Evolutionary conservation across 2,113 vertebrate species (phyloP).

Genomic region (Malaclemys terrapin): DNA sequence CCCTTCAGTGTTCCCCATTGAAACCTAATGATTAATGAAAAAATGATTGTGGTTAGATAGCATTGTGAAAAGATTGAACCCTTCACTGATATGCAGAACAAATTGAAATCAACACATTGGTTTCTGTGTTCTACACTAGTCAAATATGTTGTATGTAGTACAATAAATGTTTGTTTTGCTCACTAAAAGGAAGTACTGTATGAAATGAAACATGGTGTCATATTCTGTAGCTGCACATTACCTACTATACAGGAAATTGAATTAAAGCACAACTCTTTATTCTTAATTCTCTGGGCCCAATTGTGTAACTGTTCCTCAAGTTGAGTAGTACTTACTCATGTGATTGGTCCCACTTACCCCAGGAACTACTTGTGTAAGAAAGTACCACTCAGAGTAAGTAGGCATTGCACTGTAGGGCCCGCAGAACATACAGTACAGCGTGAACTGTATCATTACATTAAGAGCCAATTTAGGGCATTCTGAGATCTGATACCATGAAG

Average conservation of each 20-base stretch:
- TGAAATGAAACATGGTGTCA: slow-evolving; percentile 36
- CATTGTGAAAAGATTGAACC: slow-evolving; percentile 59
- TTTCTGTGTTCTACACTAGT: slow-evolving; percentile 62
- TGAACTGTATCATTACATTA: background rate
- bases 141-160: slow-evolving; percentile 61
- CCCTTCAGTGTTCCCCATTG: slow-evolving; percentile 61
- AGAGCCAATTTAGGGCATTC: background rate
- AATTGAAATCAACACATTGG: slow-evolving; percentile 62
- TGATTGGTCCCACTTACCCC: background rate
- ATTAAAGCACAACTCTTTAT: background rate
- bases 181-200: slow-evolving; percentile 3
- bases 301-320: background rate
- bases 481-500: background rate
- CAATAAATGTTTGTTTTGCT: slow-evolving; percentile 60
- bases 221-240: slow-evolving; percentile 4
- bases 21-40: slow-evolving; percentile 71
- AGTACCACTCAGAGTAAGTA: background rate
- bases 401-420: background rate
- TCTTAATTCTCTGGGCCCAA: background rate
- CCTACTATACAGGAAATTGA: background rate
- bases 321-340: background rate
- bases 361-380: slow-evolving; percentile 26
- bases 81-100: slow-evolving; percentile 62
- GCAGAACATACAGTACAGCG: background rate
- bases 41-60: slow-evolving; percentile 56